Base-by-base conservation (phyloP, 2,888 invertebrate species). In the Campoplex nolae region DNA sequence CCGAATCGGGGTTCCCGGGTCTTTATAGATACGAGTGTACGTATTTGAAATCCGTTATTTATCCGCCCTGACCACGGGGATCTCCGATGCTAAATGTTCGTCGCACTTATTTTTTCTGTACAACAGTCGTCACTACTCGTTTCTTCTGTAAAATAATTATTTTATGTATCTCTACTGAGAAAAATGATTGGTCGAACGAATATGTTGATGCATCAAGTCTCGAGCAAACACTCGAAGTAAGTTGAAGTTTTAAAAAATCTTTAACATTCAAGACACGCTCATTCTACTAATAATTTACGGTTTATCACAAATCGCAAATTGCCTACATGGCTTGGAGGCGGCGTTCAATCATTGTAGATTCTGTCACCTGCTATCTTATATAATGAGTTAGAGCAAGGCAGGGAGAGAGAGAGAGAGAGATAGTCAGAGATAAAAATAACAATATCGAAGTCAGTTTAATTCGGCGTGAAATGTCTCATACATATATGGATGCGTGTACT, bases 391-490 rank as follows among this genome's bases (percentile, higher is more conserved):
- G 18, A 16, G 38, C 38, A 1, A 18, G 13, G 38, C 38, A 38
- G 42, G 2, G 35, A 42, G 2, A 32, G 18, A 65, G 28, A 56
- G 48, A 76, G 23, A 18, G 18, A 74, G n/a, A 18, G 58, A 28
- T 13, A 62, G 62, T 16, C 1, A 62, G 32, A 62, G 13, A 28
- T 58, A 1, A 16, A 54, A 68, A 38, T 38, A n/a, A n/a, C 8
- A 35, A 32, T 8, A 4, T 56, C 42, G n/a, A 11, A n/a, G 70
- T 16, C 9, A 67, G 38, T 9, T 56, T n/a, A 54, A 54, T 51
- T 54, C 28, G 18, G 38, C 38, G 54, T 38, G 56, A 68, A 77
- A 77, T 62, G 51, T 83, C 70, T 38, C 45, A 62, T 76, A 18
- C 35, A 48, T 38, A 54, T 23, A 58, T 62, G 68, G 67, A 71